Base-by-base conservation (phyloP, 92 coral and sea anemone genomes). In the Parazoanthus atlanticus region DNA sequence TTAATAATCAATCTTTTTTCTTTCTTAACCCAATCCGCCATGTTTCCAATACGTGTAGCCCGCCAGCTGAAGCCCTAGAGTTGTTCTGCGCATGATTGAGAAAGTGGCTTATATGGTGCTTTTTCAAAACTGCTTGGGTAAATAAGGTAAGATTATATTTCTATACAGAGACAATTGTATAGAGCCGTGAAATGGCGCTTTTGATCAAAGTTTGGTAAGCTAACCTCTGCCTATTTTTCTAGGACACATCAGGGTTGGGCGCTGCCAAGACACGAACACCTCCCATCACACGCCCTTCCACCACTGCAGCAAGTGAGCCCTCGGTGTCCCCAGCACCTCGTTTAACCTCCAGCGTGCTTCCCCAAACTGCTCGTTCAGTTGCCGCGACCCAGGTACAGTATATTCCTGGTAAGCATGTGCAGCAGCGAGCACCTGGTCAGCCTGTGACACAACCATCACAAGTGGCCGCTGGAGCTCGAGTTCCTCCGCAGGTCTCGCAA, bases 401-500 rank as follows among this genome's bases (percentile, higher is more conserved):
- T 12, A 49, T 71, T 47, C 40, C 78, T 11, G 65, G 66, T 70
- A 69, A 28, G 47, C 61, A 70, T 41, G 78, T n/a, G 12, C 87
- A 84, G 87, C 87, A 84, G 75, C 86, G 74, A 41, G 47, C 33
- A 9, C 32, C 70, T 38, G 47, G 52, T 33, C 86, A 64, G 56
- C 74, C 86, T 21, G 54, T 65, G 49, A 12, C 86, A 32, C 30
- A 47, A 23, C 56, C 54, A 38, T 46, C 81, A 38, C 69, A 81
- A 46, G 78, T 83, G 13, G 54, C 78, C 87, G 28, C n/a, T 54
- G 87, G 76, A 30, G 19, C 74, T 47, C 87, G 87, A 46, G 65
- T 71, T 70, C 78, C 78, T 25, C 78, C 79, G 19, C 52, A 67
- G 25, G 67, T 41, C 38, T 43, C 87, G n/a, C 87, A 84, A 30